Percentiles rank a stretch among this genome's conserved stretches.
These are phyloP conservation scores for Syngnathus floridae DNA, from an alignment of 2,113 vertebrate genomes.

Conservation along the genomic window DNA sequence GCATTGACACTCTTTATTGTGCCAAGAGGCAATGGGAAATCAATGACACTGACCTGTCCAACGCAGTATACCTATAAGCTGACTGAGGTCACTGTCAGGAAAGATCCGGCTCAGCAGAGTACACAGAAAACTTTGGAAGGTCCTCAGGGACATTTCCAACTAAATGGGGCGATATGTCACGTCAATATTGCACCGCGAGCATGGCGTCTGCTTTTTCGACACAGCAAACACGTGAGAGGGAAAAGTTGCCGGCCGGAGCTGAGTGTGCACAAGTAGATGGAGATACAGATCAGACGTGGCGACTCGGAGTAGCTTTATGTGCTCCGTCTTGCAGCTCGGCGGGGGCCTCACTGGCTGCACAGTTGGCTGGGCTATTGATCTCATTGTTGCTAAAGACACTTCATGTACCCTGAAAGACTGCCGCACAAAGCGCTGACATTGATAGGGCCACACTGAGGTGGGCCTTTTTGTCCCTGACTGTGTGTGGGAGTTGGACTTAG, in stretches of 20 bases:
- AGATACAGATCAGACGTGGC: slow-evolving; percentile 57
- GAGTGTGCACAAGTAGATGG: slow-evolving; percentile 47
- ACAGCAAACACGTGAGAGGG: neutral
- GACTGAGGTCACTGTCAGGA: slow-evolving; percentile 68
- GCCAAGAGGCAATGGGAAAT: slow-evolving; percentile 71
- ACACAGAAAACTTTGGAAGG: slow-evolving; percentile 68
- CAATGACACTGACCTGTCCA: slow-evolving; percentile 66
- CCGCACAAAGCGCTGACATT: slow-evolving; percentile 70
- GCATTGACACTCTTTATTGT: slow-evolving; percentile 65
- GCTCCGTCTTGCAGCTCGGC: slow-evolving; percentile 25
- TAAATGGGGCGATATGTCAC: slow-evolving; percentile 41
- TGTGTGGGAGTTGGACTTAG: slow-evolving; percentile 60
- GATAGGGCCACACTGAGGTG: slow-evolving; percentile 69
- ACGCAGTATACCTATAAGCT: slow-evolving; percentile 65
- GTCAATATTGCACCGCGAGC: slow-evolving; percentile 43
- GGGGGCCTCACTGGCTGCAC: slow-evolving; percentile 38
- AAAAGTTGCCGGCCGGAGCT: slow-evolving; percentile 25
- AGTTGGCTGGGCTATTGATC: slow-evolving; percentile 66
- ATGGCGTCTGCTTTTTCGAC: slow-evolving; percentile 16
- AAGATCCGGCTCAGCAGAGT: slow-evolving; percentile 68
- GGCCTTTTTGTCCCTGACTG: slow-evolving; percentile 67
- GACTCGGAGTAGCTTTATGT: slow-evolving; percentile 55
- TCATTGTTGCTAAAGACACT: slow-evolving; percentile 69
- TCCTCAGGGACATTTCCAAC: slow-evolving; percentile 56
- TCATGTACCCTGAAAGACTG: slow-evolving; percentile 71